Evolutionary conservation across 2,888 invertebrate species (phyloP).

Genomic region (Pyrrhia umbra): DNA sequence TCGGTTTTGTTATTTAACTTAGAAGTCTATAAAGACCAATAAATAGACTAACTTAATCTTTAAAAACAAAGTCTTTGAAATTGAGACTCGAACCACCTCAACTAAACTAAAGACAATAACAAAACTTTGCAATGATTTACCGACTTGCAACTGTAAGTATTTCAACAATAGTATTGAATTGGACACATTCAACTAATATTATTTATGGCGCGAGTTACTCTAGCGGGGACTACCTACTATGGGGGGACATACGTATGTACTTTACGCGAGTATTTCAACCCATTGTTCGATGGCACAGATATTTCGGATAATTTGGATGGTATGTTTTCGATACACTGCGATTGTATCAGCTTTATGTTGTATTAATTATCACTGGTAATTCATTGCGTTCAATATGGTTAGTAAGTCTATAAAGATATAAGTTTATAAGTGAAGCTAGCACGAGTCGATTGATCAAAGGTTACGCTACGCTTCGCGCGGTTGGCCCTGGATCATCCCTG

Average conservation of each 20-base stretch:
- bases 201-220: constrained; percentile 72
- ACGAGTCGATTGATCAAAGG: too few relatives aligned
- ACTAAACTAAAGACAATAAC: constrained; percentile 38
- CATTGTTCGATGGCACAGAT: constrained; percentile 45
- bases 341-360: background rate
- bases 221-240: constrained; percentile 56
- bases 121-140: constrained; percentile 55
- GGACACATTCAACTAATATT: constrained; percentile 71
- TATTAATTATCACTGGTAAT: background rate
- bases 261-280: constrained; percentile 18
- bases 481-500: too few relatives aligned
- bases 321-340: constrained; percentile 7
- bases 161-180: constrained; percentile 72
- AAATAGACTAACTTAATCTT: background rate
- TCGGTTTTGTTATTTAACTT: too few relatives aligned
- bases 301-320: constrained; percentile 21
- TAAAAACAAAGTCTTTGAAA: constrained; percentile 23
- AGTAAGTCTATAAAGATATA: too few relatives aligned
- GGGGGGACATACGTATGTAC: constrained; percentile 40
- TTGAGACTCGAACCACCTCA: constrained; percentile 7
- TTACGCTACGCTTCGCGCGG: too few relatives aligned
- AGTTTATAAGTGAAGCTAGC: too few relatives aligned
- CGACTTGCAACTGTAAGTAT: constrained; percentile 59
- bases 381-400: background rate
- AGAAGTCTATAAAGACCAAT: background rate